Evolutionary conservation across 2,113 vertebrate genomes (phyloP).

Genomic region (Corythornis vintsioides): DNA sequence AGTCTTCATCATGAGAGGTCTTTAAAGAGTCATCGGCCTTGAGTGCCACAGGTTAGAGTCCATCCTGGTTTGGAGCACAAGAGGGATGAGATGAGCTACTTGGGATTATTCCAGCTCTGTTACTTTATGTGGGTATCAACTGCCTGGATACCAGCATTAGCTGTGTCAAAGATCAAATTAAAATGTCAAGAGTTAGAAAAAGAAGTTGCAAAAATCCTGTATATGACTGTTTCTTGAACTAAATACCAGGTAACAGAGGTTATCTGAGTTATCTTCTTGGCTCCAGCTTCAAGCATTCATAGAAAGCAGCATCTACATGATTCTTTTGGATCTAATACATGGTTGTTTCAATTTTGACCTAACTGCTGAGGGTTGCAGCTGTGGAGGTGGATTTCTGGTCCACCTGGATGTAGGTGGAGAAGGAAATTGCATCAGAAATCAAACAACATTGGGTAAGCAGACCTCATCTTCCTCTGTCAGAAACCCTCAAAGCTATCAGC

Average conservation of each 20-base stretch:
- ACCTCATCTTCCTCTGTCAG: neutral
- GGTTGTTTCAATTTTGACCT: neutral
- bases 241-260: neutral
- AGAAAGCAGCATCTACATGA: neutral
- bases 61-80: neutral
- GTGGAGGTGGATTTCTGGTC: neutral
- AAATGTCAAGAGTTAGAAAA: neutral
- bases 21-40: neutral
- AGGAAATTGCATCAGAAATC: neutral
- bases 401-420: neutral
- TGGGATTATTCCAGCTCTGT: neutral
- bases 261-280: neutral
- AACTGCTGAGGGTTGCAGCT: neutral
- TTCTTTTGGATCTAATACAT: neutral
- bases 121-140: neutral
- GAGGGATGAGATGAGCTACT: neutral
- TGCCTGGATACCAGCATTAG: neutral
- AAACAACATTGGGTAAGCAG: neutral
- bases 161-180: neutral
- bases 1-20: neutral
- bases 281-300: neutral
- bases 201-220: neutral
- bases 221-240: neutral
- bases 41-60: neutral
- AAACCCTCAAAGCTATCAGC: neutral